Evolutionary conservation across 2,888 invertebrate species (phyloP).

Genomic region (Drosophila dives): DNA sequence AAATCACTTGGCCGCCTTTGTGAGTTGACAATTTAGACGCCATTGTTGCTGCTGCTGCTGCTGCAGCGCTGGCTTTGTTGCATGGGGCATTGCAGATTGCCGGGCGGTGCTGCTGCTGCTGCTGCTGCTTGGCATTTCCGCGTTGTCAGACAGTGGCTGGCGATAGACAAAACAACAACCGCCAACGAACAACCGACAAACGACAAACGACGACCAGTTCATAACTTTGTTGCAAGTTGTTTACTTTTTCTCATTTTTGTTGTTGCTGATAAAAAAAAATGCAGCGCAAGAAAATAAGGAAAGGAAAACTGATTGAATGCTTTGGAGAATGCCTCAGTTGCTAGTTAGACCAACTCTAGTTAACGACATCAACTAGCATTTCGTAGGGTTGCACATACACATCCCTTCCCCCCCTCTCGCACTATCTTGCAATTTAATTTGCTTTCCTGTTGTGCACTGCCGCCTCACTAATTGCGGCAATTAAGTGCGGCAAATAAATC

Average conservation of each 20-base stretch:
- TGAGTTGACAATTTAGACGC: constrained; percentile 79
- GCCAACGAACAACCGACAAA: constrained; percentile 7
- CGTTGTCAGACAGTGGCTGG: constrained; percentile 74
- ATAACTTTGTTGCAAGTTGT: constrained; percentile 55
- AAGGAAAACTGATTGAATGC: constrained; percentile 50
- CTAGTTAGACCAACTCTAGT: constrained; percentile 11
- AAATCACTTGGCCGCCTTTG: constrained; percentile 80
- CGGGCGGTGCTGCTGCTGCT: constrained; percentile 1
- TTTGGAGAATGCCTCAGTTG: constrained; percentile 23
- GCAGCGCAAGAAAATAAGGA: constrained; percentile 1
- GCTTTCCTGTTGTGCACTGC: constrained; percentile 35
- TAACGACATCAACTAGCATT: constrained; percentile 36
- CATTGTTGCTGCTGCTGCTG: constrained; percentile 64
- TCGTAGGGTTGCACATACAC: constrained; percentile 22
- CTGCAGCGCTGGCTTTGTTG: constrained; percentile 4
- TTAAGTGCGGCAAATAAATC: constrained; percentile 68
- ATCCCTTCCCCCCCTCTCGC: background rate
- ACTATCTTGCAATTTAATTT: constrained; percentile 43
- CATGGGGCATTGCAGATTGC: constrained; percentile 12
- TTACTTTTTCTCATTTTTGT: constrained; percentile 24
- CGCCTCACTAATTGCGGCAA: constrained; percentile 69
- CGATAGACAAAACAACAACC: constrained; percentile 64
- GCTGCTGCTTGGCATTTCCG: constrained; percentile 69
- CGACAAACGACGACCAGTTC: constrained; percentile 42
- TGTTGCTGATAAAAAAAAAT: constrained; percentile 46